Conservation (phyloP, 2,113 vertebrate species). For the Garra rufa region DNA sequence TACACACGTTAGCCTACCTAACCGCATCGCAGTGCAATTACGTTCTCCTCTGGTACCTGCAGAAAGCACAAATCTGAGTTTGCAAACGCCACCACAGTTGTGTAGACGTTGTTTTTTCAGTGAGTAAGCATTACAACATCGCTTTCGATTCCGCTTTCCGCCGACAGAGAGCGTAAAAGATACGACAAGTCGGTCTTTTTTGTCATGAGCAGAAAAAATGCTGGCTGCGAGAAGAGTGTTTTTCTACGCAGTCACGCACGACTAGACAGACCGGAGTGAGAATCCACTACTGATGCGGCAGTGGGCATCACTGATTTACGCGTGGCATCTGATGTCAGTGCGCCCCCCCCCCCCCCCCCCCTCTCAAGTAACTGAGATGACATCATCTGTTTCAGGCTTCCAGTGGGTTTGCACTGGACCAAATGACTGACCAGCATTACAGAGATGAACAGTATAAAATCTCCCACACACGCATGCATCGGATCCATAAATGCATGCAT, state of each 20-base stretch:
- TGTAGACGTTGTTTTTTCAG: neutral
- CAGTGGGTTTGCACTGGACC: conserved; percentile 14
- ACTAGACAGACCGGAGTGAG: conserved; percentile 18
- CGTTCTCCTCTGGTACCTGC: neutral
- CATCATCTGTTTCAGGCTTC: conserved; percentile 54
- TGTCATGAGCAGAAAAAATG: neutral
- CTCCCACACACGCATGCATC: neutral
- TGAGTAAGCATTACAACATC: conserved; percentile 1
- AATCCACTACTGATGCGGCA: neutral
- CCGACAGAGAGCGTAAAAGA: conserved; percentile 82
- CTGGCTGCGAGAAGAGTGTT: neutral
- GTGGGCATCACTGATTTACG: neutral
- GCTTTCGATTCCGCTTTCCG: conserved; percentile 66
- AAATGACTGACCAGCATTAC: neutral
- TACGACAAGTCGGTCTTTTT: conserved; percentile 59
- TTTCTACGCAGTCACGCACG: conserved; percentile 15
- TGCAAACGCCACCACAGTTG: neutral
- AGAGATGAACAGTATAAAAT: neutral
- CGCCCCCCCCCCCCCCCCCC: neutral
- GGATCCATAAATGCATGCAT: neutral
- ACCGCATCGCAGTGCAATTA: neutral
- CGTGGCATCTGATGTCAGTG: conserved; percentile 29
- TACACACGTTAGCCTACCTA: neutral
- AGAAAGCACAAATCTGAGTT: neutral
- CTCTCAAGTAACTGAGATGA: conserved; percentile 46